These are phyloP conservation scores for Zapornia atra DNA, from an alignment of 2,113 vertebrate genomes.

Conservation along the genomic window DNA sequence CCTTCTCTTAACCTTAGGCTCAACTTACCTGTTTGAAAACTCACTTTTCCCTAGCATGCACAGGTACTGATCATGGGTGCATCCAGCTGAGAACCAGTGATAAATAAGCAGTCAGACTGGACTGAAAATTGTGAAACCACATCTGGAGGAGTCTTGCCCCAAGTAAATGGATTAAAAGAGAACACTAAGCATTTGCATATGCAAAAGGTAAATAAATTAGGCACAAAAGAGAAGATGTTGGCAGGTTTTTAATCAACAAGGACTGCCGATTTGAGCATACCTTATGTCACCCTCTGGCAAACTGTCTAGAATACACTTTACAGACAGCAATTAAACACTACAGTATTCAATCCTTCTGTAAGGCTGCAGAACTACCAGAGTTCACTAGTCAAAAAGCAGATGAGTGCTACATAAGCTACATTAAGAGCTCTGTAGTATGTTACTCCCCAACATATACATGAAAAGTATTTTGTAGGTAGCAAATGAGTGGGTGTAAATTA, in stretches of 20 bases:
- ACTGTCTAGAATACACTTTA: not conserved
- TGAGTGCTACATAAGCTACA: not conserved
- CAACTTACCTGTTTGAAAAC: not conserved
- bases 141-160: not conserved
- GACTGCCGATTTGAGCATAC: not conserved
- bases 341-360: not conserved
- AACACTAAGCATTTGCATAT: not conserved
- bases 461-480: not conserved
- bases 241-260: not conserved
- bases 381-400: not conserved
- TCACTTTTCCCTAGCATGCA: not conserved
- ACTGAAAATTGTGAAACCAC: not conserved
- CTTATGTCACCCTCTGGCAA: slow-evolving; percentile 8
- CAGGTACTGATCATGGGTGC: not conserved
- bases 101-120: not conserved
- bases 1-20: not conserved
- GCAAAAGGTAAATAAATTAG: slow-evolving; percentile 19
- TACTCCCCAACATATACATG: not conserved
- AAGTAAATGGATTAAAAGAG: not conserved
- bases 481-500: not conserved
- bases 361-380: slow-evolving; percentile 2
- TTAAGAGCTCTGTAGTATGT: not conserved
- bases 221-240: not conserved
- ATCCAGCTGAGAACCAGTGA: not conserved
- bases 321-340: not conserved